Evolutionary conservation across 2,888 invertebrate genomes (phyloP).

Genomic region (Athripsodes cinereus): DNA sequence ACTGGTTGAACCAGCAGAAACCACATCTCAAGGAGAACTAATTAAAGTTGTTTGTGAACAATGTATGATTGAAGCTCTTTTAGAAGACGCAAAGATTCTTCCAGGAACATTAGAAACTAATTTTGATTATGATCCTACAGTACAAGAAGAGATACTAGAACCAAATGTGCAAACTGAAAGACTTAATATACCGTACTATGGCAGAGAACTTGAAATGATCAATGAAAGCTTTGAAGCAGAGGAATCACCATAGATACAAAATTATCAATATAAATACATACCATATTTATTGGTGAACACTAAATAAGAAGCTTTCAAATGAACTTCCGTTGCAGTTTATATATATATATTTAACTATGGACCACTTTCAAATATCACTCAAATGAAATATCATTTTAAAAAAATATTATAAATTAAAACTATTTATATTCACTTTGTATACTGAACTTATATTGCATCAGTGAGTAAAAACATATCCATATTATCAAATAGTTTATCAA

Average conservation of each 20-base stretch:
- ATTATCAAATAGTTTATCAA: too few species aligned
- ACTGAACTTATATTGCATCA: too few species aligned
- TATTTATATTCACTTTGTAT: too few species aligned
- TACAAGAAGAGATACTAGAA: conserved; percentile 7
- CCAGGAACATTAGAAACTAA: conserved; percentile 22
- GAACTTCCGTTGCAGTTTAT: too few species aligned
- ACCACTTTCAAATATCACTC: too few species aligned
- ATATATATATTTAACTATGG: too few species aligned
- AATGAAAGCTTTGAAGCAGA: conserved; percentile 39
- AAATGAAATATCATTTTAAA: too few species aligned
- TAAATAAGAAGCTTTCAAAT: too few species aligned
- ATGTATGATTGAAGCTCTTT: conserved; percentile 19
- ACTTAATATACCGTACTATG: conserved; percentile 42
- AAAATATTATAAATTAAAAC: too few species aligned
- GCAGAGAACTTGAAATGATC: conserved; percentile 45
- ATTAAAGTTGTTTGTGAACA: conserved; percentile 9
- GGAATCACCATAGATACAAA: conserved; percentile 5
- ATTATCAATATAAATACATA: background rate
- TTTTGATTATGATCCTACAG: conserved; percentile 18
- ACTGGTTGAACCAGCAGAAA: background rate
- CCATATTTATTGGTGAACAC: too few species aligned
- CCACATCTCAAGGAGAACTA: background rate
- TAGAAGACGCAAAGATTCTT: conserved; percentile 13
- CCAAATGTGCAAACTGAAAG: conserved; percentile 35
- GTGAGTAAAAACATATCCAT: too few species aligned